phyloP scores from a whole-genome alignment of 92 coral and sea anemone species.

The Porites divaricata region DNA sequence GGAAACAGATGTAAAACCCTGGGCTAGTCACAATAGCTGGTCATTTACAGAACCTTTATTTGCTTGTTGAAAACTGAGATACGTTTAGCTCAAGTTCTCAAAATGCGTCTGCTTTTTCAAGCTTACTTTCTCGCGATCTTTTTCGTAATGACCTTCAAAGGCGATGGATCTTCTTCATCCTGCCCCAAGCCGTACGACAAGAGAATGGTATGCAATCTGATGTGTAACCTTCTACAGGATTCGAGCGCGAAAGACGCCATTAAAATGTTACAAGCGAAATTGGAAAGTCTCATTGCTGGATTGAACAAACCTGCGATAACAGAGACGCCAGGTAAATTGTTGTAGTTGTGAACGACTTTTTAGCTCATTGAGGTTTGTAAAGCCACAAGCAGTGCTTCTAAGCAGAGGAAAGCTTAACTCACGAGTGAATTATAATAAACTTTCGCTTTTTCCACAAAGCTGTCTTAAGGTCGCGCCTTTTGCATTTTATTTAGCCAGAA shows the following conservation, averaged over 20 bases:
- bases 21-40: background rate
- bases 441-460: background rate
- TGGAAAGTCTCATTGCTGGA: background rate
- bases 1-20: background rate
- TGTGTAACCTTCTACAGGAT: background rate
- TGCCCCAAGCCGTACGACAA: background rate
- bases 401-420: background rate
- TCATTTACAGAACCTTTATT: background rate
- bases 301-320: background rate
- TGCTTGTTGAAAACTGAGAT: background rate
- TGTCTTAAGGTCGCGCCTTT: background rate
- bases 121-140: background rate
- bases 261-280: background rate
- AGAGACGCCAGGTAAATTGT: background rate
- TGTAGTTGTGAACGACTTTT: background rate
- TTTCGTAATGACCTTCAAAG: background rate
- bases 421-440: background rate
- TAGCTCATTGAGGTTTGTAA: background rate
- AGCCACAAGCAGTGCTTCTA: background rate
- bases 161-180: background rate
- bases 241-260: conserved; percentile 8
- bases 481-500: background rate
- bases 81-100: background rate
- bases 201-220: background rate
- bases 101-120: background rate